Evolutionary conservation across 1,140 invertebrate genomes (phyloP).

Genomic region (Dreissena rostriformis): DNA sequence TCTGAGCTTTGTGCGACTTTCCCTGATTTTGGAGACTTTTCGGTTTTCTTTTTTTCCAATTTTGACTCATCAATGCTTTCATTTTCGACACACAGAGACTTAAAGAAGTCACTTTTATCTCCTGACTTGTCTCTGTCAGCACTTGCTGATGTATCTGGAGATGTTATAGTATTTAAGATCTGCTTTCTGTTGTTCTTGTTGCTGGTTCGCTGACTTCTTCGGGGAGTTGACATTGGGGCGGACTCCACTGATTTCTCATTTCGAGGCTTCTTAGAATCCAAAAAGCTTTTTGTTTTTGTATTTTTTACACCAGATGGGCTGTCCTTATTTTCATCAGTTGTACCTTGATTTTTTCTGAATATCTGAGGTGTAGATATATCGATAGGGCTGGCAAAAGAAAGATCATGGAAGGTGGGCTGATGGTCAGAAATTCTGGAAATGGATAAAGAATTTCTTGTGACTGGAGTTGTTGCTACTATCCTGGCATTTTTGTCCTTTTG

Average conservation of each 20-base stretch:
- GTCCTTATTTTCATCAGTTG: not conserved
- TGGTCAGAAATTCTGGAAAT: too few relatives aligned
- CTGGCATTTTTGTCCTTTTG: too few relatives aligned
- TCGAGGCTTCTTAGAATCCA: not conserved
- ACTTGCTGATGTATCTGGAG: too few relatives aligned
- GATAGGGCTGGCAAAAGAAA: slow-evolving; percentile 48
- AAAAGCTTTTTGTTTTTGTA: not conserved
- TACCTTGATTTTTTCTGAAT: slow-evolving; percentile 16
- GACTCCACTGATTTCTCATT: not conserved
- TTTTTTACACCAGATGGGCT: not conserved
- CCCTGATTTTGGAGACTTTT: not conserved
- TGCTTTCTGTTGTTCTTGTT: too few relatives aligned
- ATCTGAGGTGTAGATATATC: slow-evolving; percentile 50
- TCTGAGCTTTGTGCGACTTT: not conserved
- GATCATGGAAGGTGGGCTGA: slow-evolving; percentile 25
- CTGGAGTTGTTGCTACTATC: too few relatives aligned
- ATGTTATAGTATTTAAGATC: too few relatives aligned
- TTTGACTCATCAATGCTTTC: slow-evolving; percentile 39
- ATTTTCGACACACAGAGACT: slow-evolving; percentile 40
- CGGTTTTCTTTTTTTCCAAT: not conserved
- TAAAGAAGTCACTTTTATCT: slow-evolving; percentile 55
- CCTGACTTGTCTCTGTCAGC: not conserved
- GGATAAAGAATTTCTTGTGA: too few relatives aligned
- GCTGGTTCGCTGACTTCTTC: slow-evolving; percentile 1
- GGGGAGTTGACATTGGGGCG: not conserved